Percentiles rank a stretch among this genome's conserved stretches.
Conservation (phyloP, 2,113 vertebrate genomes). For the Pterophyllum scalare region DNA sequence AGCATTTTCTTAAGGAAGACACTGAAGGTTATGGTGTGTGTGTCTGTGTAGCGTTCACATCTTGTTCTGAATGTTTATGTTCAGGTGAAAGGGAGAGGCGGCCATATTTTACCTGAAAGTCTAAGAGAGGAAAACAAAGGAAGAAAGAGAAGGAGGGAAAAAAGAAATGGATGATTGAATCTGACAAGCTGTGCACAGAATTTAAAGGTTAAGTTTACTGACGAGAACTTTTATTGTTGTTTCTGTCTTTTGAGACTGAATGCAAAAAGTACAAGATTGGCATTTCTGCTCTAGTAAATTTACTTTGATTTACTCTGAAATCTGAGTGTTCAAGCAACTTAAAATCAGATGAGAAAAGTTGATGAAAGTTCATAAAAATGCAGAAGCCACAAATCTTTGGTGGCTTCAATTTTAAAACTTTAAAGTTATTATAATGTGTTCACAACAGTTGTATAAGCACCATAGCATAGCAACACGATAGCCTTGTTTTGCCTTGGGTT, state of each 20-base stretch:
- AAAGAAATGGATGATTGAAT: neutral
- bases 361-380: neutral
- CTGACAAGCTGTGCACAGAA: neutral
- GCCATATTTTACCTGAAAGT: neutral
- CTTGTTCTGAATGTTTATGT: neutral
- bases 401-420: neutral
- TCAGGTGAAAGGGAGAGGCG: slow-evolving; percentile 16
- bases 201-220: neutral
- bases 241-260: slow-evolving; percentile 1
- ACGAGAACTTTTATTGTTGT: neutral
- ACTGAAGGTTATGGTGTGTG: slow-evolving; percentile 24
- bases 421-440: neutral
- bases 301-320: neutral
- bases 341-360: neutral
- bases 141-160: neutral
- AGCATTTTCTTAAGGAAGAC: slow-evolving; percentile 33
- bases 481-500: neutral
- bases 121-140: neutral
- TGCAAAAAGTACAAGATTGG: neutral
- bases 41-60: neutral
- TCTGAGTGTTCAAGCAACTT: neutral
- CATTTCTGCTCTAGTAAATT: neutral
- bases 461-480: neutral
- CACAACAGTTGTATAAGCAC: neutral
- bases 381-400: neutral